These are phyloP conservation scores for Arrhopalites spinosus DNA, from an alignment of 2,888 invertebrate genomes.

Conservation along the genomic window DNA sequence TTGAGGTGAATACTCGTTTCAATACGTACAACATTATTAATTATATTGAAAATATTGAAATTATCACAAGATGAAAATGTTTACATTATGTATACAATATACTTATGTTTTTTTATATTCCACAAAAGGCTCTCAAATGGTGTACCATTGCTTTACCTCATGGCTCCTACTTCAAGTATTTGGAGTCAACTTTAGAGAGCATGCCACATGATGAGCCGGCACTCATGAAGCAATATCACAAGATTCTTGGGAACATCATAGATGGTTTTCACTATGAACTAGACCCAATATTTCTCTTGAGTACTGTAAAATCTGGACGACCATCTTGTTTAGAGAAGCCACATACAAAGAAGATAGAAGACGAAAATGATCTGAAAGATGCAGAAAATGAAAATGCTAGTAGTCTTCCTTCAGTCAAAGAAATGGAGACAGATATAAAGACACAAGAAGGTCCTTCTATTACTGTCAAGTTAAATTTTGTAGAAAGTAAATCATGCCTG, in stretches of 20 bases:
- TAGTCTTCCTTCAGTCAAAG: background rate
- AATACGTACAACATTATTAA: background rate
- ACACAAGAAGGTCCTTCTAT: background rate
- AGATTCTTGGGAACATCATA: conserved; percentile 9
- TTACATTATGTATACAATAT: background rate
- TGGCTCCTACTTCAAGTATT: conserved; percentile 32
- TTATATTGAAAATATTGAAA: background rate
- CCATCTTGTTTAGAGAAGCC: background rate
- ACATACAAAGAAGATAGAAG: background rate
- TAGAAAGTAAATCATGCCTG: conserved; percentile 30
- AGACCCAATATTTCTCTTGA: background rate
- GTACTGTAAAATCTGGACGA: background rate
- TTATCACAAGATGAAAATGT: background rate
- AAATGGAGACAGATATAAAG: background rate
- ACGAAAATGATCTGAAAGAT: background rate
- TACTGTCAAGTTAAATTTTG: conserved; percentile 14
- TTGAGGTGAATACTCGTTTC: conserved; percentile 9
- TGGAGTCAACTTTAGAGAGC: conserved; percentile 9
- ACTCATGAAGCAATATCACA: conserved; percentile 32
- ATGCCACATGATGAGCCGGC: conserved; percentile 20
- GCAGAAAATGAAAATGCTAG: background rate
- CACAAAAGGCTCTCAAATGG: conserved; percentile 28
- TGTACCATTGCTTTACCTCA: conserved; percentile 26
- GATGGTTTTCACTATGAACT: conserved; percentile 31
- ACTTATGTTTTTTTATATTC: too few relatives aligned